These are phyloP conservation scores for Sebastes reedi DNA, from an alignment of 2,797 vertebrate genomes.

Conservation along the genomic window DNA sequence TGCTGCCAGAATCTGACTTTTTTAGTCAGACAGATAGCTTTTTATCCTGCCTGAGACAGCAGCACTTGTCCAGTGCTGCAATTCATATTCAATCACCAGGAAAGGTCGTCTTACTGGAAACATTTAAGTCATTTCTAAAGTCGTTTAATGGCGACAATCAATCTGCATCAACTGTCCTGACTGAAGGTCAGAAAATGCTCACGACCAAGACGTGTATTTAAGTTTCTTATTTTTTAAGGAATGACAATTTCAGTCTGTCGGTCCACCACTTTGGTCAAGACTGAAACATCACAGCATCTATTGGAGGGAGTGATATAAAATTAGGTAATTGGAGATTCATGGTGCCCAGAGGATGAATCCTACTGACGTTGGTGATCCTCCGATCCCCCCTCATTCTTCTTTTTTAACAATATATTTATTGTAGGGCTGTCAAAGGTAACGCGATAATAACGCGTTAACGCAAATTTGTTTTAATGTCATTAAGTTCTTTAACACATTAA, in stretches of 20 bases:
- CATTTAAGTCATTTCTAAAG: background rate
- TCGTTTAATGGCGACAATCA: background rate
- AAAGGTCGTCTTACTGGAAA: background rate
- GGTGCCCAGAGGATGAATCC: background rate
- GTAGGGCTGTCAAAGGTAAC: no score
- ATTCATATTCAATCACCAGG: background rate
- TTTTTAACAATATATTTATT: no score
- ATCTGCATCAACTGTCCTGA: background rate
- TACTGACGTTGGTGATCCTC: background rate
- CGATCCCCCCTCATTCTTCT: no score
- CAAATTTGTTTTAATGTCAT: no score
- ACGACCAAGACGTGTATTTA: background rate
- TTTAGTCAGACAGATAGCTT: background rate
- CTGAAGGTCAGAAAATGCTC: background rate
- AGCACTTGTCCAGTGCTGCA: background rate
- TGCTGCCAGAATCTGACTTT: background rate
- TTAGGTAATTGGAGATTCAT: background rate
- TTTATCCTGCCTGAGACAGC: background rate
- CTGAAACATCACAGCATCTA: background rate
- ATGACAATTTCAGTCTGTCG: background rate
- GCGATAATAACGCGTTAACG: no score
- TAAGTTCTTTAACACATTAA: no score
- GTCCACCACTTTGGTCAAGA: background rate
- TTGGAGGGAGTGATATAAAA: background rate
- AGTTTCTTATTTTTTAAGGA: background rate